Percentiles rank a stretch among this genome's conserved stretches.
Evolutionary conservation across 2,888 invertebrate species (phyloP).

Genomic region (Mongoloraphidia duomilia): DNA sequence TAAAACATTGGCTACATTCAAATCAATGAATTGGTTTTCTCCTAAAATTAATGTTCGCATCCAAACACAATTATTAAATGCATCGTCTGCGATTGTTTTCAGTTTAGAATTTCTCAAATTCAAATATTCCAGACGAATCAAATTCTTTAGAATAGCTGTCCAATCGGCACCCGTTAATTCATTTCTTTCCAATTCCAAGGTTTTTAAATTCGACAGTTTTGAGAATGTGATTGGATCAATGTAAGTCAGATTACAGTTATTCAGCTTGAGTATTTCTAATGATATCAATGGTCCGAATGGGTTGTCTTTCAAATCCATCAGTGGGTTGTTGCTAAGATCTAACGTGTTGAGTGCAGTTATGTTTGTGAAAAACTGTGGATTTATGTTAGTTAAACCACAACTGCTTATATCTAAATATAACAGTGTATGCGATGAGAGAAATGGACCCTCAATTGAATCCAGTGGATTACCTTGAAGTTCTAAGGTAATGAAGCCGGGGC

Average conservation of each 20-base stretch:
- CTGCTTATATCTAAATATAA: conserved; percentile 52
- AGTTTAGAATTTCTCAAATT: conserved; percentile 46
- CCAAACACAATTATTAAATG: conserved; percentile 49
- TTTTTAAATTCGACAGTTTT: conserved; percentile 43
- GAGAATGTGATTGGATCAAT: conserved; percentile 41
- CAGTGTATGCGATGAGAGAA: conserved; percentile 47
- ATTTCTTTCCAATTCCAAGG: conserved; percentile 48
- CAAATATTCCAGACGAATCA: conserved; percentile 45
- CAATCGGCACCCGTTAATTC: conserved; percentile 40
- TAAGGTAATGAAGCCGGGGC: conserved; percentile 50
- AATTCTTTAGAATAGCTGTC: conserved; percentile 43
- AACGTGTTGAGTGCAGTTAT: conserved; percentile 49
- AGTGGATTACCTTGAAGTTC: conserved; percentile 56
- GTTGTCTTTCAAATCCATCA: conserved; percentile 38
- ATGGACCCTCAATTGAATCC: conserved; percentile 43
- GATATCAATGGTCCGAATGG: conserved; percentile 48
- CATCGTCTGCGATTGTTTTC: conserved; percentile 44
- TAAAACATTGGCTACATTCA: conserved; percentile 47
- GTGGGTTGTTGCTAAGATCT: conserved; percentile 54
- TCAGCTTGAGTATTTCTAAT: conserved; percentile 48
- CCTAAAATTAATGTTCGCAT: conserved; percentile 47
- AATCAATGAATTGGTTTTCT: conserved; percentile 46
- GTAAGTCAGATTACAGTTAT: conserved; percentile 45
- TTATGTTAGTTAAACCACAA: conserved; percentile 43
- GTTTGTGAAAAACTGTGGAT: conserved; percentile 49